Conservation (phyloP, 2,888 invertebrate genomes). For the Scaptomyza polygonia region DNA sequence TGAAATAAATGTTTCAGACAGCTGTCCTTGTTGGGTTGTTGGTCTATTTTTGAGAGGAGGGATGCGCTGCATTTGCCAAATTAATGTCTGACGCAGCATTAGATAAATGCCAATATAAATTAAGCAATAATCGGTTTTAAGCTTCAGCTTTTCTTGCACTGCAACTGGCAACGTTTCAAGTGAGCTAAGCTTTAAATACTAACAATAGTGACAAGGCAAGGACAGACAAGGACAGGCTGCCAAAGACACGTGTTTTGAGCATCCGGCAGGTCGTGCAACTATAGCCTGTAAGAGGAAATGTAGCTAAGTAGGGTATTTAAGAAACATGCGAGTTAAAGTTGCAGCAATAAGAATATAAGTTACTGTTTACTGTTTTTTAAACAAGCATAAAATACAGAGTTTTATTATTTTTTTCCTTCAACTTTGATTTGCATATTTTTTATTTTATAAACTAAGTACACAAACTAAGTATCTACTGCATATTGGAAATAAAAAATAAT, state of each 20-base stretch:
- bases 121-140: slow-evolving; percentile 19
- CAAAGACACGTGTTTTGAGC: slow-evolving; percentile 24
- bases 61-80: slow-evolving; percentile 10
- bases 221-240: slow-evolving; percentile 8
- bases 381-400: no score
- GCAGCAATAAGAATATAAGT: no score
- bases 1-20: slow-evolving; percentile 41
- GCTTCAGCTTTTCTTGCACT: slow-evolving; percentile 27
- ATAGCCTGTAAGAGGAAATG: slow-evolving; percentile 5
- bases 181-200: slow-evolving; percentile 27
- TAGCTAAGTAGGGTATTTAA: background rate
- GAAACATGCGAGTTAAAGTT: background rate
- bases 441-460: no score
- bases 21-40: slow-evolving; percentile 6
- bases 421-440: no score
- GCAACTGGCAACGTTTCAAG: slow-evolving; percentile 39
- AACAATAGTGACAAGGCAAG: slow-evolving; percentile 30
- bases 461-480: no score
- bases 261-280: background rate
- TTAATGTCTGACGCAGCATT: slow-evolving; percentile 36
- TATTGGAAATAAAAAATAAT: no score
- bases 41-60: no score
- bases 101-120: slow-evolving; percentile 59
- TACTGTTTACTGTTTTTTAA: no score
- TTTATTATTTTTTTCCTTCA: no score